phyloP scores from a whole-genome alignment of 2,888 invertebrate species.

The Monochamus alternatus region DNA sequence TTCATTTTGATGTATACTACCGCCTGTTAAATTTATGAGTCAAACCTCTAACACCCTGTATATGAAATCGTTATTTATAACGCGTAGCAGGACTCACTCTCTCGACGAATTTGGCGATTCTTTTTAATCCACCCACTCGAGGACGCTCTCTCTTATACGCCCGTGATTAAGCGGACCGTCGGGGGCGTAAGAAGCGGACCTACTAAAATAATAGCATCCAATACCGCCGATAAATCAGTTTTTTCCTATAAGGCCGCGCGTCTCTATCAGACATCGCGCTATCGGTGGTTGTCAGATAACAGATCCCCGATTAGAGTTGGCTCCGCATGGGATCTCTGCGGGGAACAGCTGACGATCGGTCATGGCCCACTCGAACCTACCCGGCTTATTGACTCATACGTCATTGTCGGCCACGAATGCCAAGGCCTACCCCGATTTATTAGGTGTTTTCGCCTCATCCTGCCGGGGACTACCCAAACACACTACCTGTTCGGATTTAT shows the following conservation, averaged over 20 bases:
- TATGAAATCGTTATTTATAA: background rate
- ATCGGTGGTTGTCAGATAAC: constrained; percentile 66
- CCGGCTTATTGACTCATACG: constrained; percentile 69
- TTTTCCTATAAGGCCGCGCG: constrained; percentile 57
- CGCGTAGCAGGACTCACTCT: background rate
- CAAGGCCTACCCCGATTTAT: constrained; percentile 34
- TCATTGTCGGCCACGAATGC: constrained; percentile 62
- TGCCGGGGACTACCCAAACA: constrained; percentile 22
- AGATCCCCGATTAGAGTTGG: constrained; percentile 69
- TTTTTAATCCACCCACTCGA: constrained; percentile 28
- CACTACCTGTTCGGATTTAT: constrained; percentile 32
- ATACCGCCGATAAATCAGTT: constrained; percentile 54
- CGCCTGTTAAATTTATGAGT: too few species aligned
- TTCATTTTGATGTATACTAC: too few species aligned
- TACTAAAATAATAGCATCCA: constrained; percentile 40
- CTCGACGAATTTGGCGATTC: constrained; percentile 10
- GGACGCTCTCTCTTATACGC: constrained; percentile 12
- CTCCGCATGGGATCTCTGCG: constrained; percentile 67
- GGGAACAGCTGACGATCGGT: constrained; percentile 70
- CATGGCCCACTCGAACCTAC: constrained; percentile 69
- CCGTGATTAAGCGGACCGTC: constrained; percentile 30
- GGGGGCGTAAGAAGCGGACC: constrained; percentile 37
- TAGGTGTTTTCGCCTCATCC: constrained; percentile 35
- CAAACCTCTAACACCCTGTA: too few species aligned
- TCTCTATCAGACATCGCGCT: constrained; percentile 61